A percentile compares a stretch with the other conserved stretches of the same genome.
phyloP scores from a whole-genome alignment of 2,888 invertebrate species.

The Calephelis perditalis region DNA sequence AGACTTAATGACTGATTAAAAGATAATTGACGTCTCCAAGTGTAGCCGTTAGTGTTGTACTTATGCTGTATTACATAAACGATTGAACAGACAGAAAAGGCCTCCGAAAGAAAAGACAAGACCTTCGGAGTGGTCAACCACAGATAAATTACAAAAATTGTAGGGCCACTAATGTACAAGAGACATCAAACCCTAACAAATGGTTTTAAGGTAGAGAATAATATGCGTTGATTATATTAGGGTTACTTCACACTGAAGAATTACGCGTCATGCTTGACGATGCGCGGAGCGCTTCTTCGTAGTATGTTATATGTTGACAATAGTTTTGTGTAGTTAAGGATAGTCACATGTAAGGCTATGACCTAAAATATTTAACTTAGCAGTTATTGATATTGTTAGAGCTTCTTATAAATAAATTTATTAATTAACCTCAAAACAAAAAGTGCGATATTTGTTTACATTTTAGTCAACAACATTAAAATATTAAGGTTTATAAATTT shows the following conservation, averaged over 20 bases:
- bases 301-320: slow-evolving; percentile 2
- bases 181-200: not conserved
- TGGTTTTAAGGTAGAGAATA: slow-evolving; percentile 20
- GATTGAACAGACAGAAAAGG: too few relatives aligned
- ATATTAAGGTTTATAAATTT: too few relatives aligned
- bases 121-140: slow-evolving; percentile 4
- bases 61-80: too few relatives aligned
- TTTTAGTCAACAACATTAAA: too few relatives aligned
- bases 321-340: slow-evolving; percentile 12
- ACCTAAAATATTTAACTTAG: too few relatives aligned
- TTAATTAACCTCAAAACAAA: too few relatives aligned
- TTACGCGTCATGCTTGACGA: slow-evolving; percentile 44
- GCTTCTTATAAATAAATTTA: too few relatives aligned
- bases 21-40: too few relatives aligned
- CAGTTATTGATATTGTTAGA: too few relatives aligned
- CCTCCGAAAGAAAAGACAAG: not conserved
- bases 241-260: slow-evolving; percentile 31
- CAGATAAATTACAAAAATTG: not conserved
- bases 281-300: slow-evolving; percentile 44
- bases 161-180: not conserved
- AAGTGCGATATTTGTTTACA: too few relatives aligned
- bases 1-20: too few relatives aligned
- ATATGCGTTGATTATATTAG: slow-evolving; percentile 17
- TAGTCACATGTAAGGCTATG: not conserved
- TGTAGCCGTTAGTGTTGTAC: too few relatives aligned